Percentiles rank a stretch among this genome's conserved stretches.
These are phyloP conservation scores for Eulithis testata DNA, from an alignment of 2,888 invertebrate genomes.

Conservation along the genomic window DNA sequence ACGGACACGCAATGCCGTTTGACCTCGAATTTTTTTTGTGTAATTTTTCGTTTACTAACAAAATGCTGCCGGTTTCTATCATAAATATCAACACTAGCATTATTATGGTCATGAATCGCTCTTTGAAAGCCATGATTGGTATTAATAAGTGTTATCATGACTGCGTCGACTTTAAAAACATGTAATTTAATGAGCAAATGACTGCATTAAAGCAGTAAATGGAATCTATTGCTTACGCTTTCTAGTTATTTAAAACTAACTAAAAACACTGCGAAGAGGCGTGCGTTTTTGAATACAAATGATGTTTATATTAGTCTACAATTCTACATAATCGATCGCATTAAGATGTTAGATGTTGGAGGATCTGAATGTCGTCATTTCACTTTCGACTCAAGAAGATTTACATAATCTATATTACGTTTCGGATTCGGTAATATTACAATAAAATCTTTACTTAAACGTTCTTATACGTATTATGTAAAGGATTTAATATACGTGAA, in stretches of 20 bases:
- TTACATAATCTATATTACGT: constrained; percentile 48
- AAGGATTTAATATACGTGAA: constrained; percentile 39
- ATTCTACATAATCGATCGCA: constrained; percentile 36
- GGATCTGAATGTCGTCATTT: constrained; percentile 47
- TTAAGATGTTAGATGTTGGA: constrained; percentile 34
- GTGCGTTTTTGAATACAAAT: constrained; percentile 30
- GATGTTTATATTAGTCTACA: constrained; percentile 30
- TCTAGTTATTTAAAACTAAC: constrained; percentile 37
- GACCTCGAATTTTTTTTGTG: constrained; percentile 49
- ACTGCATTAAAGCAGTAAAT: constrained; percentile 36
- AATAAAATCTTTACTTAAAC: constrained; percentile 30
- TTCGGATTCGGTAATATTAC: constrained; percentile 46
- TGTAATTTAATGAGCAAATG: constrained; percentile 41
- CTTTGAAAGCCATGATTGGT: constrained; percentile 37
- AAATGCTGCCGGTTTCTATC: constrained; percentile 14
- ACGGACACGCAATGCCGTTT: constrained; percentile 38
- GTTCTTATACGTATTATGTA: constrained; percentile 44
- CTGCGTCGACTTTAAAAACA: constrained; percentile 36
- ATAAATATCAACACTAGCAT: constrained; percentile 20
- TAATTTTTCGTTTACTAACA: constrained; percentile 37
- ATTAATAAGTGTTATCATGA: constrained; percentile 40
- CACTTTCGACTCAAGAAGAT: constrained; percentile 46
- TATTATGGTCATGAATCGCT: constrained; percentile 23
- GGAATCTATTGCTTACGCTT: constrained; percentile 41
- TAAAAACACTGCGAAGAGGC: constrained; percentile 31